These are phyloP conservation scores for Chouioia cunea DNA, from an alignment of 2,888 invertebrate genomes.

Conservation along the genomic window DNA sequence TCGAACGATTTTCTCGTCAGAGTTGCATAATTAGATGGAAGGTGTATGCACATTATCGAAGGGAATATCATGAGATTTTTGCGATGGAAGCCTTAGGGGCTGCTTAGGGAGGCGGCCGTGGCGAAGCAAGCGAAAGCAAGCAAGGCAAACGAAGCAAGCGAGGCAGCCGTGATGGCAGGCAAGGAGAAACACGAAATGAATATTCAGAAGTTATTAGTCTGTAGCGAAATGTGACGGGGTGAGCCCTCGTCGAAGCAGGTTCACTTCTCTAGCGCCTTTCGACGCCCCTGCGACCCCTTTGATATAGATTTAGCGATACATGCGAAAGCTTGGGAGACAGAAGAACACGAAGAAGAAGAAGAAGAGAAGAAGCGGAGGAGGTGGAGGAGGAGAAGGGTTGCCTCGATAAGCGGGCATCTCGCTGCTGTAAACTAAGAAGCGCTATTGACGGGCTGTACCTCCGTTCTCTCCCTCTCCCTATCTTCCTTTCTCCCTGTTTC, in stretches of 20 bases:
- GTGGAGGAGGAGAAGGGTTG: conserved; percentile 34
- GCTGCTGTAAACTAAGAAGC: conserved; percentile 66
- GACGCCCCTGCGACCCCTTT: conserved; percentile 55
- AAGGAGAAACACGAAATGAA: conserved; percentile 69
- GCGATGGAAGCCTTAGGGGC: conserved; percentile 64
- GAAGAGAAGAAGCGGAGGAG: conserved; percentile 53
- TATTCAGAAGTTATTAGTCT: conserved; percentile 69
- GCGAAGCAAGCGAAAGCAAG: conserved; percentile 44
- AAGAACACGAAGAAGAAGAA: conserved; percentile 49
- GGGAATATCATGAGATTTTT: conserved; percentile 39
- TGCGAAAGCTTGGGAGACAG: conserved; percentile 58
- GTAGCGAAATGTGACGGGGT: conserved; percentile 68
- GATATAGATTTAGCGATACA: conserved; percentile 68
- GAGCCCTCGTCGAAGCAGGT: conserved; percentile 64
- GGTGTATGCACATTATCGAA: conserved; percentile 25
- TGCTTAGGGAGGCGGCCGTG: conserved; percentile 56
- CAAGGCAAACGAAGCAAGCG: conserved; percentile 46
- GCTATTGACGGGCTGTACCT: conserved; percentile 63
- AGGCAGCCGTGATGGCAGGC: conserved; percentile 50
- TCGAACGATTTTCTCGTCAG: too few relatives aligned
- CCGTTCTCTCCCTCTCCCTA: too few relatives aligned
- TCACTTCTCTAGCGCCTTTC: conserved; percentile 50
- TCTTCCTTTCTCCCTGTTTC: too few relatives aligned
- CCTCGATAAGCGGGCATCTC: conserved; percentile 38
- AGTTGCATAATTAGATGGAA: too few relatives aligned